Base-by-base conservation (phyloP, 2,797 vertebrate species). In the Cheirogaleus major region DNA sequence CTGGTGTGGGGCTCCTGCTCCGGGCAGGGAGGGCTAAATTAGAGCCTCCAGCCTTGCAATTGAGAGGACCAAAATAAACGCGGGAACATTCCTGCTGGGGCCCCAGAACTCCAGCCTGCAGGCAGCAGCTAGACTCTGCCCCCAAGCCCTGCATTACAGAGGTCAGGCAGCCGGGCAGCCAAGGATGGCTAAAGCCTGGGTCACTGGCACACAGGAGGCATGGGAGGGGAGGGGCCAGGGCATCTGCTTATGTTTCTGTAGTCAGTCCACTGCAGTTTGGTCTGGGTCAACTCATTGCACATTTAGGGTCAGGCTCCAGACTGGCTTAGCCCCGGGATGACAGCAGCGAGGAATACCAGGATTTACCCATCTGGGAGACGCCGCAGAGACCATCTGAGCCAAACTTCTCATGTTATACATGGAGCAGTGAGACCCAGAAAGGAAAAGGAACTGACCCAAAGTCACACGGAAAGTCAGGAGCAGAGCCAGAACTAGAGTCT, bases 41-140 rank as follows among this genome's bases (percentile, higher is more conserved):
- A 96, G 80, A 91, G 61, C 35, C 84, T 97, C 50, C 69, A 95
- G 79, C 72, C 96, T 95, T 97, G 93, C 84, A 91, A 94, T 97
- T 95, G 92, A n/a, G 67, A 22, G 90, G 85, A 95, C 82, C 72
- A 95, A 97, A 98, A 97, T 89, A 97, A 97, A 57, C 65, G 61
- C 75, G 43, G 65, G 76, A 94, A 43, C 78, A 76, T 94, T 97
- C 96, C 95, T 96, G 50, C 84, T 90, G 82, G 59, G 57, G 81
- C 41, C 87, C 57, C 14, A 41, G 70, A 3, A 11, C 80, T 63
- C 79, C 80, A 87, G 35, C 45, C 75, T 89, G 78, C 73, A 81
- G 57, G 89, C 48, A 90, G 73, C 78, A 80, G 52, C 48, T 69
- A 69, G 32, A 30, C 61, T 82, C 67, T 90, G 17, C 48, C 76